Base-by-base conservation (phyloP, 2,888 invertebrate genomes). In the Byasa hedistus region DNA sequence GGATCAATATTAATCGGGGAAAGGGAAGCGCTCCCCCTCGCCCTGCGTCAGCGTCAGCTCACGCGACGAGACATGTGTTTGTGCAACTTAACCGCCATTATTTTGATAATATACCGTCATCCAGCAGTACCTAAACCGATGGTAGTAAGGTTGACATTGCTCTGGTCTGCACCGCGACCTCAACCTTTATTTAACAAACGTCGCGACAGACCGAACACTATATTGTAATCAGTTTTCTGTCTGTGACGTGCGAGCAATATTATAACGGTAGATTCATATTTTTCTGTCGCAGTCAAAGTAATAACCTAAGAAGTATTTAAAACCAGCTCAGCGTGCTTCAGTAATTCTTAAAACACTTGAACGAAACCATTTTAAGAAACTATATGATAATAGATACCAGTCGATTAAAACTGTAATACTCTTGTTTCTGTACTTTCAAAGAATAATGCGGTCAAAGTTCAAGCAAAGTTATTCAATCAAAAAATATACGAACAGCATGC, bases 161-260 rank as follows among this genome's bases (percentile, higher is more conserved):
- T 17, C 27, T 57, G 19, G n/a, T n/a, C 51, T 21, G 39, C n/a
- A 51, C 32, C 3, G 23, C 12, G 39, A 39, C 15, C 39, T 39
- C 39, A 39, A 15, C 39, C 39, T 12, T 39, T 39, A 39, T 39
- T 39, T 32, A 57, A 60, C 61, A 22, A 48, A 39, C 36, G 48
- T 32, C 23, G 22, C 52, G 57, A 22, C 51, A 57, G 54, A 59
- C 39, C 27, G 48, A 60, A 61, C 51, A 32, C 23, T 61, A 65
- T 51, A 65, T 17, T 57, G 65, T 61, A 65, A 65, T 65, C 57
- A 65, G 61, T 65, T 61, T 65, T 65, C 65, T 65, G 65, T 7
- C 36, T 19, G 24, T 36, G 65, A 65, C 57, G 51, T 57, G 39
- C 60, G 63, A 36, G 23, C 22, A 61, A 24, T 57, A 61, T 65